Conservation (phyloP, 2,113 vertebrate genomes). For the Mustela nigripes region DNA sequence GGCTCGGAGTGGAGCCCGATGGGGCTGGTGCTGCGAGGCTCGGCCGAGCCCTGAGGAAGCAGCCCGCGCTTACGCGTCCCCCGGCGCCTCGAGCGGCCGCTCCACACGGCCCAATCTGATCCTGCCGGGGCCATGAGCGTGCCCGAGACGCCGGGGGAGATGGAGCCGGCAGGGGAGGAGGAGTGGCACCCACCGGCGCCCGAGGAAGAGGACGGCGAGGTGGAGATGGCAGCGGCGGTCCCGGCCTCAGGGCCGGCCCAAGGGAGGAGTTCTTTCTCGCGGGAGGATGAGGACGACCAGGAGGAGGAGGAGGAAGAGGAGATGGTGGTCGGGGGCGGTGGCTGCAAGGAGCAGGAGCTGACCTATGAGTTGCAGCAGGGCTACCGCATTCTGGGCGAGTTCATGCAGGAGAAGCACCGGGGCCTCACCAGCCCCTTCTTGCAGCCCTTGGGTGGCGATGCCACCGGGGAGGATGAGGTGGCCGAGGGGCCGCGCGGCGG, state of each 20-base stretch:
- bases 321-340: conserved; percentile 73
- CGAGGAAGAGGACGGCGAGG: conserved; percentile 12
- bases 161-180: conserved; percentile 74
- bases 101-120: not conserved
- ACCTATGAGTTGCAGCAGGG: conserved; percentile 95
- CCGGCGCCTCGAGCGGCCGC: conserved; percentile 28
- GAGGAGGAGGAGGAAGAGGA: not conserved
- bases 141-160: conserved; percentile 67
- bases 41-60: conserved; percentile 58
- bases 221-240: conserved; percentile 4
- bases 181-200: conserved; percentile 51
- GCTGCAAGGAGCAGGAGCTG: conserved; percentile 87
- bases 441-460: conserved; percentile 84
- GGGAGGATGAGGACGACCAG: conserved; percentile 59
- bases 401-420: conserved; percentile 95
- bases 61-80: conserved; percentile 52
- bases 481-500: conserved; percentile 52
- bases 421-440: conserved; percentile 92
- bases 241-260: conserved; percentile 31
- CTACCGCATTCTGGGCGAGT: conserved; percentile 93
- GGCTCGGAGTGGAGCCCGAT: conserved; percentile 56
- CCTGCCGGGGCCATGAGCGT: conserved; percentile 75
- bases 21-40: conserved; percentile 42
- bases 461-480: conserved; percentile 54
- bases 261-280: conserved; percentile 41